A percentile compares a stretch with the other conserved stretches of the same genome.
phyloP scores from a whole-genome alignment of 2,113 vertebrate species.

The Noctilio leporinus region DNA sequence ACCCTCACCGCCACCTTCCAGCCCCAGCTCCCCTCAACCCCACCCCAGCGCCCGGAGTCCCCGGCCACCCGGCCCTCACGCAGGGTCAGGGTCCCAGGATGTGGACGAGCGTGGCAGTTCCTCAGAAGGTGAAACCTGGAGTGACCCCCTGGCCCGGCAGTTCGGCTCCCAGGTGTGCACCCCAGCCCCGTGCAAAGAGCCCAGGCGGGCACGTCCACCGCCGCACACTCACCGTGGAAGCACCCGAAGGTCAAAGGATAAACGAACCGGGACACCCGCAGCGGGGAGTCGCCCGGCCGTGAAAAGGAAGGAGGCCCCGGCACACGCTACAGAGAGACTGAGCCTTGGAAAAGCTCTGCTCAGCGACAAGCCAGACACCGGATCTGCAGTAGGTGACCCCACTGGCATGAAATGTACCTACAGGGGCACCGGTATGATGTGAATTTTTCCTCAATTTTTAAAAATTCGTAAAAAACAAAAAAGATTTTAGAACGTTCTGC shows the following conservation, averaged over 20 bases:
- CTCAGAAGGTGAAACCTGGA: neutral
- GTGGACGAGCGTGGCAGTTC: neutral
- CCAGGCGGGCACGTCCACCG: rapidly evolving
- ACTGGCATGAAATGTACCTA: rapidly evolving
- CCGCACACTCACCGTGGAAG: no score
- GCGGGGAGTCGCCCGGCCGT: rapidly evolving
- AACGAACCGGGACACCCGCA: rapidly evolving
- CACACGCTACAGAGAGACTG: rapidly evolving
- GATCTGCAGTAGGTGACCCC: rapidly evolving
- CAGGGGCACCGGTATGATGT: neutral
- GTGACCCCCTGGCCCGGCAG: rapidly evolving
- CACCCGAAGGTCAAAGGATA: rapidly evolving
- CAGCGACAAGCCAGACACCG: rapidly evolving
- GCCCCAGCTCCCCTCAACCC: no score
- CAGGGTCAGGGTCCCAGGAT: neutral
- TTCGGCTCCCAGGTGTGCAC: neutral
- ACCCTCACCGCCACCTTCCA: rapidly evolving
- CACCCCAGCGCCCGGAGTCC: rapidly evolving
- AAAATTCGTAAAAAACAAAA: neutral
- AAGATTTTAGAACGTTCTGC: neutral
- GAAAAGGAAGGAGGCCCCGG: rapidly evolving
- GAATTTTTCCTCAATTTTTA: neutral
- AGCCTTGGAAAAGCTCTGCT: rapidly evolving
- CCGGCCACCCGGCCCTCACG: rapidly evolving
- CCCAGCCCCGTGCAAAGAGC: no score